Conservation (phyloP, 2,797 vertebrate genomes). For the Menidia menidia region DNA sequence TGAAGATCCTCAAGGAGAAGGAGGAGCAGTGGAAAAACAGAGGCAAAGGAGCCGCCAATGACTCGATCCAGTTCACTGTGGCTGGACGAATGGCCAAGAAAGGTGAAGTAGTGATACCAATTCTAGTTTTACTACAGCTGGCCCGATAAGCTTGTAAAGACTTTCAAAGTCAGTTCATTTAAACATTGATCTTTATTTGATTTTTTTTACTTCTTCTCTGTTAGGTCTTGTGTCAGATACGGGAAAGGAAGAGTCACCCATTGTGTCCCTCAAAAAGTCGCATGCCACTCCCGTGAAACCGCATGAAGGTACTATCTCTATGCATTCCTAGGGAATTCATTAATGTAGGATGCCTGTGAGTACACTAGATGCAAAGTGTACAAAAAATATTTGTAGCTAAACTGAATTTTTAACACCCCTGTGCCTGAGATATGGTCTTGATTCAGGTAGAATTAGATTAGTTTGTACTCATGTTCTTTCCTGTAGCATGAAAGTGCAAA, state of each 20-base stretch:
- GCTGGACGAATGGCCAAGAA: slow-evolving; percentile 86
- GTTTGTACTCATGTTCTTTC: too few species aligned
- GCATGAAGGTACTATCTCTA: slow-evolving; percentile 74
- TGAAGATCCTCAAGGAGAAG: slow-evolving; percentile 84
- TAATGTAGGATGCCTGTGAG: neutral
- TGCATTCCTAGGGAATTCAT: neutral
- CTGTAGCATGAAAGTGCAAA: too few species aligned
- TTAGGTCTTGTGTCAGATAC: slow-evolving; percentile 80
- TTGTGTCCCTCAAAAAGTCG: slow-evolving; percentile 74
- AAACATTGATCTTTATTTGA: too few species aligned
- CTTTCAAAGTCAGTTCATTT: neutral
- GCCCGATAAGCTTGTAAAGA: neutral
- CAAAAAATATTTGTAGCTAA: neutral
- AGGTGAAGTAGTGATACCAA: slow-evolving; percentile 54
- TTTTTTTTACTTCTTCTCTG: slow-evolving; percentile 1
- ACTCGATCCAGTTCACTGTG: slow-evolving; percentile 86
- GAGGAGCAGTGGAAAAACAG: slow-evolving; percentile 85
- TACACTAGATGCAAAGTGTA: neutral
- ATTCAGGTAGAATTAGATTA: too few species aligned
- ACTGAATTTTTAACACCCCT: neutral
- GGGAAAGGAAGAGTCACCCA: slow-evolving; percentile 73
- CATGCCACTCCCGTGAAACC: slow-evolving; percentile 81
- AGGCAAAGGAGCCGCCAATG: slow-evolving; percentile 86
- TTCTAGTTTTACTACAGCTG: neutral
- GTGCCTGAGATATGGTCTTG: neutral